A percentile compares a stretch with the other conserved stretches of the same genome.
Conservation (phyloP, 64 coral and sea anemone genomes). For the Hydrozoanthus tunicans region DNA sequence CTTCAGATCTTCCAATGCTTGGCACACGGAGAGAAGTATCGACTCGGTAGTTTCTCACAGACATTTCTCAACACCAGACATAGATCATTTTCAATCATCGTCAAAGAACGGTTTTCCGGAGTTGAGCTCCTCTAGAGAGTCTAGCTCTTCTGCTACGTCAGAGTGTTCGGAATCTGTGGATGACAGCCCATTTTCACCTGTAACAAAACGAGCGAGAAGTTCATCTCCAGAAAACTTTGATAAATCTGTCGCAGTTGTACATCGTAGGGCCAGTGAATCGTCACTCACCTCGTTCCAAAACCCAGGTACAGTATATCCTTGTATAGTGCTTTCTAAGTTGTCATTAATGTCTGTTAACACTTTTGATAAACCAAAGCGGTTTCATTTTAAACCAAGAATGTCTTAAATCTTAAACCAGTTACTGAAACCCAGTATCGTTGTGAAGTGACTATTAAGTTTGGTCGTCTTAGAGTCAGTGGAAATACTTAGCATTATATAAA, state of each 20-base stretch:
- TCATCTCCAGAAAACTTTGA: constrained; percentile 71
- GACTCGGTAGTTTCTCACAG: constrained; percentile 23
- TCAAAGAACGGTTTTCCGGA: constrained; percentile 39
- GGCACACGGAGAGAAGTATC: constrained; percentile 63
- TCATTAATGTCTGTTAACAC: not conserved
- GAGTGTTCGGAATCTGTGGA: constrained; percentile 80
- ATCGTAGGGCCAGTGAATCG: constrained; percentile 40
- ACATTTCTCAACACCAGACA: constrained; percentile 72
- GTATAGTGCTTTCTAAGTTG: not conserved
- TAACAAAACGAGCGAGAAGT: constrained; percentile 62
- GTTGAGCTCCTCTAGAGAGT: constrained; percentile 59
- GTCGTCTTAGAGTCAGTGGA: too few relatives aligned
- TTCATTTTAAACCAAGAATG: too few relatives aligned
- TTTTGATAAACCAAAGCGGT: not conserved
- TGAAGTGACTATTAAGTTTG: too few relatives aligned
- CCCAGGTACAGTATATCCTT: not conserved
- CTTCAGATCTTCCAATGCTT: constrained; percentile 41
- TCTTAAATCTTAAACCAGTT: too few relatives aligned
- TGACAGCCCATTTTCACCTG: constrained; percentile 73
- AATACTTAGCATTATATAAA: too few relatives aligned
- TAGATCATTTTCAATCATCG: constrained; percentile 51
- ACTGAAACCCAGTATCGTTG: too few relatives aligned
- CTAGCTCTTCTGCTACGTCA: constrained; percentile 74
- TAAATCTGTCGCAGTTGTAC: constrained; percentile 30
- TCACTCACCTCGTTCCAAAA: constrained; percentile 22